Evolutionary conservation across 2,113 vertebrate genomes (phyloP).

Genomic region (Lamprotornis superbus): DNA sequence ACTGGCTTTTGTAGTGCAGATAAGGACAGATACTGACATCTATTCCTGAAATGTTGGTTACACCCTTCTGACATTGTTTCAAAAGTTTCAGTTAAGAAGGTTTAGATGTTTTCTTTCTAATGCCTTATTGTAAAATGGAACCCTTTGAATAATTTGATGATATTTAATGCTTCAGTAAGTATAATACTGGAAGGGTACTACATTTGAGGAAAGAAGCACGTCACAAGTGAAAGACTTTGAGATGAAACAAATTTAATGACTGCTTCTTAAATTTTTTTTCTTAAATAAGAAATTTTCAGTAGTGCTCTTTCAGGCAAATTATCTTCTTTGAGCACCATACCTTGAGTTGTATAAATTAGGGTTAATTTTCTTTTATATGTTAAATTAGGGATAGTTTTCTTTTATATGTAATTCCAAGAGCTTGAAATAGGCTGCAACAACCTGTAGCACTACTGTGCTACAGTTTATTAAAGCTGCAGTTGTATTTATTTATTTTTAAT

Average conservation of each 20-base stretch:
- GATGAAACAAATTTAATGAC: not conserved
- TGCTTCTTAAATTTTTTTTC: not conserved
- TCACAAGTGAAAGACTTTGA: not conserved
- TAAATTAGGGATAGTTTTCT: not conserved
- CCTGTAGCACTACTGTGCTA: not conserved
- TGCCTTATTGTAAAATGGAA: not conserved
- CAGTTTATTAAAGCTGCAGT: not conserved
- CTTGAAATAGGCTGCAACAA: not conserved
- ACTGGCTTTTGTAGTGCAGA: not conserved
- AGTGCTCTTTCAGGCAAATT: not conserved
- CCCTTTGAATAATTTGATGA: not conserved
- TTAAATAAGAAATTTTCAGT: not conserved
- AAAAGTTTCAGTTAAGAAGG: not conserved
- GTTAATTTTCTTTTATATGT: not conserved
- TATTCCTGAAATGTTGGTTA: not conserved
- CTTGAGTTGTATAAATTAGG: not conserved
- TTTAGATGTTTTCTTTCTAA: not conserved
- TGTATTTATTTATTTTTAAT: not conserved
- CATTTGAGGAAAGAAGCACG: not conserved
- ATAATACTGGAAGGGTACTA: not conserved
- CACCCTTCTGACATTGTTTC: not conserved
- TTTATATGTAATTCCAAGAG: not conserved
- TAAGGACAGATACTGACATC: not conserved
- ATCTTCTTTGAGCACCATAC: not conserved
- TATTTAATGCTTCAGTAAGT: not conserved